phyloP scores from a whole-genome alignment of 2,113 vertebrate species.

The Pteronura brasiliensis region DNA sequence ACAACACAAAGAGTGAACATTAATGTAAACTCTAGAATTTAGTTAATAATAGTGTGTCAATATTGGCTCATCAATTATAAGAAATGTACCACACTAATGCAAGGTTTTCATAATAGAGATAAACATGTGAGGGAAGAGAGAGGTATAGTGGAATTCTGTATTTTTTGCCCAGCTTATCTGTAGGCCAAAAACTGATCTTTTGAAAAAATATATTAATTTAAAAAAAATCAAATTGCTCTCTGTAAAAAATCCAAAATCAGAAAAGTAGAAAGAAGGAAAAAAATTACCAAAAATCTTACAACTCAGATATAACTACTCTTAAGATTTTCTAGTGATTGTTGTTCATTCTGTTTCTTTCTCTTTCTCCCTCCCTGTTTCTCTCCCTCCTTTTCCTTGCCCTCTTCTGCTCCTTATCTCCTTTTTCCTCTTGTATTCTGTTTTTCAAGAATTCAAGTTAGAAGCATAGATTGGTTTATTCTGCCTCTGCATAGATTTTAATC shows the following conservation, averaged over 20 bases:
- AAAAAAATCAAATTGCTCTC: not conserved
- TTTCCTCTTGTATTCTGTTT: not conserved
- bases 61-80: not conserved
- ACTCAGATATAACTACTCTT: not conserved
- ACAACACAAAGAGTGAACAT: not conserved
- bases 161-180: not conserved
- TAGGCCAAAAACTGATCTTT: not conserved
- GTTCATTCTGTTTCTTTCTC: not conserved
- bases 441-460: not conserved
- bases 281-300: not conserved
- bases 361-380: not conserved
- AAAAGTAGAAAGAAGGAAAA: not conserved
- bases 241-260: not conserved
- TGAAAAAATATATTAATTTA: not conserved
- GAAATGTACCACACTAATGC: not conserved
- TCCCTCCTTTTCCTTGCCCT: not conserved
- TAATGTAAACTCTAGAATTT: not conserved
- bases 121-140: not conserved
- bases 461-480: not conserved
- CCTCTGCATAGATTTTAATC: not conserved
- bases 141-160: not conserved
- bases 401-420: accelerated
- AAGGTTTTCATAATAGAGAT: not conserved
- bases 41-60: not conserved
- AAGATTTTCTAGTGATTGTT: not conserved